Conservation (phyloP, 2,888 invertebrate genomes). For the Drosophila atroscutellata region DNA sequence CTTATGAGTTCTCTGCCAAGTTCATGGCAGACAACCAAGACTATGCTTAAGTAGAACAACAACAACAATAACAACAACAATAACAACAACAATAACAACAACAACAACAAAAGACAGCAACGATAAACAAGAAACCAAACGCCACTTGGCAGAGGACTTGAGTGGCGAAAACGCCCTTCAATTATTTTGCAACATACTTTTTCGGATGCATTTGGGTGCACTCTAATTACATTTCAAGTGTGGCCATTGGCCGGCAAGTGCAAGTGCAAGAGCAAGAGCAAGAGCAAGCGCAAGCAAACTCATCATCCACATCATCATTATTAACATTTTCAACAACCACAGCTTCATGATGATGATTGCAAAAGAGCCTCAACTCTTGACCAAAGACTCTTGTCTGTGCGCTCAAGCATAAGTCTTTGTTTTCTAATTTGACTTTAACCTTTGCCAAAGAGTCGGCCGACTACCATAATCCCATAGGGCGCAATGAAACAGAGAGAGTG, state of each 20-base stretch:
- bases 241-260: conserved; percentile 57
- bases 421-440: conserved; percentile 74
- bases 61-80: background rate
- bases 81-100: background rate
- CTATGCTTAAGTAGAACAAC: background rate
- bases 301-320: conserved; percentile 16
- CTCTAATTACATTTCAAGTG: conserved; percentile 74
- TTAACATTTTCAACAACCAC: conserved; percentile 9
- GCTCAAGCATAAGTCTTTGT: conserved; percentile 71
- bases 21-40: conserved; percentile 43
- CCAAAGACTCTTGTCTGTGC: conserved; percentile 65
- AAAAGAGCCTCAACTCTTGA: conserved; percentile 48
- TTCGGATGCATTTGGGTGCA: conserved; percentile 72
- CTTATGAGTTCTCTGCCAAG: conserved; percentile 41
- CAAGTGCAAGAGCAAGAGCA: conserved; percentile 24
- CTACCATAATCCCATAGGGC: conserved; percentile 46
- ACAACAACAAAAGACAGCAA: background rate
- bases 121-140: background rate
- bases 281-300: conserved; percentile 9
- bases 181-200: conserved; percentile 58
- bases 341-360: conserved; percentile 34
- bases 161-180: conserved; percentile 53
- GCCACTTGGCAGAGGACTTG: conserved; percentile 47
- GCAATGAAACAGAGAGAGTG: conserved; percentile 15
- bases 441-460: conserved; percentile 55